Conservation (phyloP, 2,888 invertebrate genomes). For the Eubasilissa splendida region DNA sequence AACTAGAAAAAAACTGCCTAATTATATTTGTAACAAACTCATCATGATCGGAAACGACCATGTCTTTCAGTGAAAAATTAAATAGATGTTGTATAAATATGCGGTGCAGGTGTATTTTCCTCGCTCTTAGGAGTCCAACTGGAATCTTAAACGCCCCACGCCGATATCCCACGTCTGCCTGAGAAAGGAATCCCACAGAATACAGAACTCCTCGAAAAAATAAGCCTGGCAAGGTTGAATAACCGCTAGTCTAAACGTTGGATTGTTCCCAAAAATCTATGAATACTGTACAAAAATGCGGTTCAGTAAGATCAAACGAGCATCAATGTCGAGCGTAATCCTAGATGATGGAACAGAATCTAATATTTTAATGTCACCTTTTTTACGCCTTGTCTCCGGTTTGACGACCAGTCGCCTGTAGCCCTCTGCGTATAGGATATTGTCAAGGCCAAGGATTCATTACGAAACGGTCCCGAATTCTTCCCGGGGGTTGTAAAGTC, state of each 20-base stretch:
- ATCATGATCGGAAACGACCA: too few species aligned
- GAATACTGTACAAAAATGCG: not conserved
- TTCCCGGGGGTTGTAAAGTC: constrained; percentile 43
- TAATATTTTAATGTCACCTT: not conserved
- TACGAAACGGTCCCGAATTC: constrained; percentile 8
- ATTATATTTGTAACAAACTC: too few species aligned
- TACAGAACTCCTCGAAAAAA: constrained; percentile 41
- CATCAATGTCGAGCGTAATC: not conserved
- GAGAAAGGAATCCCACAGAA: constrained; percentile 32
- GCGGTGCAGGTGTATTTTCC: constrained; percentile 38
- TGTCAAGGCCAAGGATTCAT: constrained; percentile 41
- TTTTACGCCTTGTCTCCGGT: not conserved
- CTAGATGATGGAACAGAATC: too few species aligned
- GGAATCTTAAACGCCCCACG: constrained; percentile 33
- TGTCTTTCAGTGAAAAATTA: not conserved
- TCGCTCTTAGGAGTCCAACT: constrained; percentile 32
- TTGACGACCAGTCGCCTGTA: not conserved
- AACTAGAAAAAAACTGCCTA: too few species aligned
- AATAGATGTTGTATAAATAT: not conserved
- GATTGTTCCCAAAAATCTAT: constrained; percentile 18
- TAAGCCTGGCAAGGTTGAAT: constrained; percentile 55
- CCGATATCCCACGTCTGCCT: constrained; percentile 36
- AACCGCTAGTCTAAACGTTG: constrained; percentile 50
- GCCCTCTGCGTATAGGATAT: not conserved
- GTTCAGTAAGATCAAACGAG: not conserved